phyloP scores from a whole-genome alignment of 2,113 vertebrate genomes.

The Podocnemis expansa region DNA sequence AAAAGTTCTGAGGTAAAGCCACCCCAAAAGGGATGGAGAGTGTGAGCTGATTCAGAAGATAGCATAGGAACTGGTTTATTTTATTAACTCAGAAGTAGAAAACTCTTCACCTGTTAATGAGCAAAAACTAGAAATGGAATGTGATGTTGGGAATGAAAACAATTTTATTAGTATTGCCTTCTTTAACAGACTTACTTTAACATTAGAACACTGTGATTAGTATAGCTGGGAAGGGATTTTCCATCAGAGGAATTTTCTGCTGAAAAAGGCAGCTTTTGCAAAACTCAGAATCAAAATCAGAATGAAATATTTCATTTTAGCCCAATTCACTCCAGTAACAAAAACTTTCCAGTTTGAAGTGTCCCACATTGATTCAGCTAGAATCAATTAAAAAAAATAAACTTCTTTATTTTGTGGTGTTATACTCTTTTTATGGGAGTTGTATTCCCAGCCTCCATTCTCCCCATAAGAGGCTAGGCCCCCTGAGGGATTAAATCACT shows the following conservation, averaged over 20 bases:
- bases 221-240: neutral
- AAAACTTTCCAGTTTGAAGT: slow-evolving; percentile 33
- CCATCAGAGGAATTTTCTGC: neutral
- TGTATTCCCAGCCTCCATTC: slow-evolving; percentile 4
- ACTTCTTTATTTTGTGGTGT: slow-evolving; percentile 15
- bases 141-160: neutral
- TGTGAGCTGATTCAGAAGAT: neutral
- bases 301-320: slow-evolving; percentile 12
- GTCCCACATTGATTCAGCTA: slow-evolving; percentile 3
- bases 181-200: neutral
- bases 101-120: neutral
- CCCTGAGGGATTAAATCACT: slow-evolving; percentile 2
- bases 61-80: neutral
- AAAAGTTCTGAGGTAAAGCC: neutral
- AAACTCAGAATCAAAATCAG: neutral
- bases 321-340: slow-evolving; percentile 37
- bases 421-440: neutral
- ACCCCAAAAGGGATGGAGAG: neutral
- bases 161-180: neutral
- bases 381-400: neutral
- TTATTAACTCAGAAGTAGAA: neutral
- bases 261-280: neutral
- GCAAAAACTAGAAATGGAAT: slow-evolving; percentile 21
- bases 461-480: neutral
- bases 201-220: neutral